Base-by-base conservation (phyloP, 1,140 invertebrate species). In the Globodera ellingtonae region DNA sequence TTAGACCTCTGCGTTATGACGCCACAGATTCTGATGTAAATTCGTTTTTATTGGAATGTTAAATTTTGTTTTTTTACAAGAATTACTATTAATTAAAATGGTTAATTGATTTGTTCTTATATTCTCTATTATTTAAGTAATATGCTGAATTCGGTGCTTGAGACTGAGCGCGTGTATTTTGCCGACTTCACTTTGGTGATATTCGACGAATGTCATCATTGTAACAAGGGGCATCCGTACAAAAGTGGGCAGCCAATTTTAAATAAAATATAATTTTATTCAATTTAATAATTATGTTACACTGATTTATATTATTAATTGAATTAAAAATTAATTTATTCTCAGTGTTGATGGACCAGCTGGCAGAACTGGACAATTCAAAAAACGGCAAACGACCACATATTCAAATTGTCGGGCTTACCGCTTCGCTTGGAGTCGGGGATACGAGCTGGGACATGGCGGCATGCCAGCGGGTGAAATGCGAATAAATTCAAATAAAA, bases 201-300 rank as follows among this genome's bases (percentile, higher is more conserved):
- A 3, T 85, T 86, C 35, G 85, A 86, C 75, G 85, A 86, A 67
- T 88, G 86, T 35, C 85, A 86, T 73, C 85, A 86, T 71, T 75
- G 59, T 44, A 48, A 46, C 48, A 73, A 79, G 67, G 59, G 67
- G 3, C 85, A 86, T 67, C 84, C 84, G 21, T 86, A 86, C 75
- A 83, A 86, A 71, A 56, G 82, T 84, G 56, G 67, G 62, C 65
- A 15, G 47, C 35, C 50, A 59, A 21, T n/a, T 67, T 47, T 75
- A 50, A 24, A 21, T n/a, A 72, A 7, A 47, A 44, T 44, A 48
- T 18, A n/a, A 82, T 67, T 66, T 35, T 1, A 35, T 35, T 2
- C 35, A 35, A 35, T 35, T 35, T 35, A 35, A 35, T 35, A 35
- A 35, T 35, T 35, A 35, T 35, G 2, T 35, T 35, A 35, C 35